phyloP scores from a whole-genome alignment of 2,888 invertebrate species.

The Piscicola geometra region DNA sequence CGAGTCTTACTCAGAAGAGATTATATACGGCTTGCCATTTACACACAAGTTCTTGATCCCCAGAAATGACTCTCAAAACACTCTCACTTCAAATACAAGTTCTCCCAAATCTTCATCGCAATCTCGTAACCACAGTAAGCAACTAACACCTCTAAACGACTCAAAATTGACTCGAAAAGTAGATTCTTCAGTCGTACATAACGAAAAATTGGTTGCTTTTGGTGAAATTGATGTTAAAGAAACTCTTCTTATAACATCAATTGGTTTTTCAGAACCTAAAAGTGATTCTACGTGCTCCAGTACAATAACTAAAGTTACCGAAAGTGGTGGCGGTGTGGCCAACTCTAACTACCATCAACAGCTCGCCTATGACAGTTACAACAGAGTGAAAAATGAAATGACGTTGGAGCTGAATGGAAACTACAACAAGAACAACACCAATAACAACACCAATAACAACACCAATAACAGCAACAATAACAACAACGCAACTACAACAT shows the following conservation, averaged over 20 bases:
- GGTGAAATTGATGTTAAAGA: too few relatives aligned
- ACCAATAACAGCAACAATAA: conserved; percentile 1
- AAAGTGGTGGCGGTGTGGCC: neutral
- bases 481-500: neutral
- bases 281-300: too few relatives aligned
- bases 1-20: conserved; percentile 10
- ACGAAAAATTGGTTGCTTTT: too few relatives aligned
- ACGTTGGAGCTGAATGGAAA: conserved; percentile 2
- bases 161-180: too few relatives aligned
- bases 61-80: conserved; percentile 4
- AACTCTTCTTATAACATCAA: too few relatives aligned
- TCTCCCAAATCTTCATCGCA: neutral
- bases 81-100: conserved; percentile 1
- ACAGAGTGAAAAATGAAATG: conserved; percentile 9
- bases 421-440: neutral
- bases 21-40: neutral
- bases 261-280: too few relatives aligned
- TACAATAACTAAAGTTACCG: too few relatives aligned
- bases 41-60: neutral
- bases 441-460: neutral
- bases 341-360: neutral
- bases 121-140: too few relatives aligned
- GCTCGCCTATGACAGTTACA: neutral
- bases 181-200: too few relatives aligned
- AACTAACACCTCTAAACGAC: too few relatives aligned